phyloP scores from a whole-genome alignment of 2,888 invertebrate genomes.

The Drosophila melanocephala region DNA sequence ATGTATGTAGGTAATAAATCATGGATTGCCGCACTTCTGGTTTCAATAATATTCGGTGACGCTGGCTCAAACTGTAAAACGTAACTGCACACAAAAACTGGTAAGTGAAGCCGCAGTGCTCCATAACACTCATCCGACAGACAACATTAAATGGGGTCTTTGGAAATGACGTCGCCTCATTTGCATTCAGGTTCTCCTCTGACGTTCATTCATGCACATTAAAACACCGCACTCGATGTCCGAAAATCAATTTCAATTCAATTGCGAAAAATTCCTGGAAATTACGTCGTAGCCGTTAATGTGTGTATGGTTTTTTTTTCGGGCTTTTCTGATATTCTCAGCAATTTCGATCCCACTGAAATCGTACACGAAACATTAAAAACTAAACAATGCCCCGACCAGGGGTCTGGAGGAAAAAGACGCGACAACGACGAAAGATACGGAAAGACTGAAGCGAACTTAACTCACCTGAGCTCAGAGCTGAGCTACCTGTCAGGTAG shows the following conservation, averaged over 20 bases:
- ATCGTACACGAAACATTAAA: slow-evolving; percentile 42
- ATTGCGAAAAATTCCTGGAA: slow-evolving; percentile 73
- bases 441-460: slow-evolving; percentile 60
- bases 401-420: slow-evolving; percentile 33
- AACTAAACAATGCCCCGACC: slow-evolving; percentile 43
- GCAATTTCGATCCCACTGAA: slow-evolving; percentile 52
- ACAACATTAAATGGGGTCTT: slow-evolving; percentile 28
- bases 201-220: slow-evolving; percentile 35
- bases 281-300: slow-evolving; percentile 54
- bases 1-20: slow-evolving; percentile 5
- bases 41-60: slow-evolving; percentile 37
- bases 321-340: slow-evolving; percentile 48
- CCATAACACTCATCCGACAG: slow-evolving; percentile 60
- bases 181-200: slow-evolving; percentile 52
- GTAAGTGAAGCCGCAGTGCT: slow-evolving; percentile 57
- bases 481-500: slow-evolving; percentile 52
- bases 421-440: slow-evolving; percentile 73
- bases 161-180: slow-evolving; percentile 52
- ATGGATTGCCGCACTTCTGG: slow-evolving; percentile 35
- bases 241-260: slow-evolving; percentile 76
- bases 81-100: slow-evolving; percentile 45
- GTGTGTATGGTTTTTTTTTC: slow-evolving; percentile 14
- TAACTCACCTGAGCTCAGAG: slow-evolving; percentile 29
- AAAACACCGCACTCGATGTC: slow-evolving; percentile 37
- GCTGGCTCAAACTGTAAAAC: slow-evolving; percentile 42